Percentiles rank a stretch among this genome's conserved stretches.
phyloP scores from a whole-genome alignment of 1,140 invertebrate genomes.

The Neomicropteryx cornuta region DNA sequence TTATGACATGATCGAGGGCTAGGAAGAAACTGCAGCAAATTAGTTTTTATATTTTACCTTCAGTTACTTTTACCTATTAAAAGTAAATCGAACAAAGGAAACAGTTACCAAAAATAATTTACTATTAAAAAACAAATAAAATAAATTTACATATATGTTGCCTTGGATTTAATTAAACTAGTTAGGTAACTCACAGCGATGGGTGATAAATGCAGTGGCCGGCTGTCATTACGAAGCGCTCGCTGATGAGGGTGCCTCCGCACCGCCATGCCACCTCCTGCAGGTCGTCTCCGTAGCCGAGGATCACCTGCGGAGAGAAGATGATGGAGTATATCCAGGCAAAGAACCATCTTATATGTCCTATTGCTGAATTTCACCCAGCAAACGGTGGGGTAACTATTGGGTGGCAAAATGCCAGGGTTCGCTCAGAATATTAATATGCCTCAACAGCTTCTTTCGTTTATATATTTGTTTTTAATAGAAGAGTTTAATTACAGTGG shows the following conservation, averaged over 20 bases:
- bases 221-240: slow-evolving; percentile 20
- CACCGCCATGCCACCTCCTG: slow-evolving; percentile 11
- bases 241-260: slow-evolving; percentile 19
- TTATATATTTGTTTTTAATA: no score
- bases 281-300: slow-evolving; percentile 5
- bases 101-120: slow-evolving; percentile 4
- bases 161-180: not conserved
- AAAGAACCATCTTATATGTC: not conserved
- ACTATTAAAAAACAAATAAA: slow-evolving; percentile 4
- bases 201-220: slow-evolving; percentile 19
- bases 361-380: no score
- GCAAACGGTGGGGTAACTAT: no score
- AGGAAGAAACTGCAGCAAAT: no score
- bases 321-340: slow-evolving; percentile 1
- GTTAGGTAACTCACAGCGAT: not conserved
- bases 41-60: no score
- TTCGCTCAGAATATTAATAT: no score
- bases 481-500: no score
- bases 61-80: no score
- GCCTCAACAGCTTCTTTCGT: no score
- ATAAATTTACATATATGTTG: slow-evolving; percentile 2
- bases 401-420: no score
- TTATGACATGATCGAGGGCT: no score
- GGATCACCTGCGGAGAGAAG: slow-evolving; percentile 6
- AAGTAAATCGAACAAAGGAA: no score